Evolutionary conservation across 2,113 vertebrate genomes (phyloP).

Genomic region (Archocentrus centrarchus): DNA sequence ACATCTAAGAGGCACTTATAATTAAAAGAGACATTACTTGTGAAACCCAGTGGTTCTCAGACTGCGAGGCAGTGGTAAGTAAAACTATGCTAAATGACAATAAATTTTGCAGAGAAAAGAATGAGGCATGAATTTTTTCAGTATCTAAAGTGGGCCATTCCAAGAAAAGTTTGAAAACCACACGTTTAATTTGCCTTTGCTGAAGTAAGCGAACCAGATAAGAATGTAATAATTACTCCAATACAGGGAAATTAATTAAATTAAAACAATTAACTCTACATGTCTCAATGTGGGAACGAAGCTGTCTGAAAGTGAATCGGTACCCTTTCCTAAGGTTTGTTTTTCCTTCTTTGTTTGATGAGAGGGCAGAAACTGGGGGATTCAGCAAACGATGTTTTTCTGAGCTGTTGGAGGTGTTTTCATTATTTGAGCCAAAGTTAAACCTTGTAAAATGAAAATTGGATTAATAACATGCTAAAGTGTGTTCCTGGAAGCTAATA

Average conservation of each 20-base stretch:
- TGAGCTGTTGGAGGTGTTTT: conserved; percentile 28
- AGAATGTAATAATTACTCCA: background rate
- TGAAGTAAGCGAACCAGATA: background rate
- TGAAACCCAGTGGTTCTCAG: background rate
- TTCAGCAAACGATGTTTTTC: background rate
- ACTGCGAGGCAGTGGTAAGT: background rate
- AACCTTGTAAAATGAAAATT: conserved; percentile 22
- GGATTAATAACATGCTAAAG: conserved; percentile 36
- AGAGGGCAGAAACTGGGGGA: background rate
- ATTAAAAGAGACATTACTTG: background rate
- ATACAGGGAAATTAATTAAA: conserved; percentile 40
- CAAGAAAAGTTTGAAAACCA: background rate
- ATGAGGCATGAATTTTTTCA: background rate
- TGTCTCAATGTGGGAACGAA: conserved; percentile 23
- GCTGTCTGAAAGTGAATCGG: conserved; percentile 28
- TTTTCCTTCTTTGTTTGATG: conserved; percentile 17
- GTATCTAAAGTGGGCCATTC: background rate
- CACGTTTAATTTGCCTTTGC: background rate
- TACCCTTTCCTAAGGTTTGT: conserved; percentile 18
- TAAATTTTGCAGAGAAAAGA: background rate
- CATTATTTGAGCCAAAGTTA: conserved; percentile 28
- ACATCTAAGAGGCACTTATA: background rate
- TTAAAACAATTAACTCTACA: conserved; percentile 23
- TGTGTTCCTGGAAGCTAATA: conserved; percentile 31
- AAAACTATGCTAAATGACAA: background rate